Conservation (phyloP, 2,888 invertebrate species). For the Sericinus montela region DNA sequence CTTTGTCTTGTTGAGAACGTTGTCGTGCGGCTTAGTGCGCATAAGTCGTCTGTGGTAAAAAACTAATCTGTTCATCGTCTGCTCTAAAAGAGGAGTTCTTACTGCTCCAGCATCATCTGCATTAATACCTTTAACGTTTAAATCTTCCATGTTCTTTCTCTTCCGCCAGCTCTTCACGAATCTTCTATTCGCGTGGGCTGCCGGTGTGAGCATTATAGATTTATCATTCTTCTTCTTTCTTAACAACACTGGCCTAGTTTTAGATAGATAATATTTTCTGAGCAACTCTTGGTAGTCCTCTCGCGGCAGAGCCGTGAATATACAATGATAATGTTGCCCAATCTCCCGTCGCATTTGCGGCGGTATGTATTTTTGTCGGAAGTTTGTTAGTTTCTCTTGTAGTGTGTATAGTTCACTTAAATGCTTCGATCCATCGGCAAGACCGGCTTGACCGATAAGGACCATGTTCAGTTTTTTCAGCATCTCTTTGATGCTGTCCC, state of each 20-base stretch:
- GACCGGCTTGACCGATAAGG: constrained; percentile 79
- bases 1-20: constrained; percentile 39
- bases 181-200: constrained; percentile 29
- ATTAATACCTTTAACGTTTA: constrained; percentile 4
- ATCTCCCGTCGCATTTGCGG: constrained; percentile 65
- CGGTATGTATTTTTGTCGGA: constrained; percentile 47
- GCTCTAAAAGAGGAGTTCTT: constrained; percentile 20
- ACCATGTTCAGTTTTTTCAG: constrained; percentile 77
- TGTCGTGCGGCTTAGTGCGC: constrained; percentile 33
- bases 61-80: constrained; percentile 35
- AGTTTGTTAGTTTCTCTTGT: constrained; percentile 48
- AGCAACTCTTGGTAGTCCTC: constrained; percentile 58
- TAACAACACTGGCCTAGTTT: constrained; percentile 23
- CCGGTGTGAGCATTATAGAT: constrained; percentile 31
- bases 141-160: constrained; percentile 19
- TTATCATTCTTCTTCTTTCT: constrained; percentile 36
- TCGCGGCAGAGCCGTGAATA: constrained; percentile 69
- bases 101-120: not conserved
- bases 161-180: constrained; percentile 34
- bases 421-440: constrained; percentile 69
- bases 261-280: constrained; percentile 41
- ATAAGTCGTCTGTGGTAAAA: constrained; percentile 41
- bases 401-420: constrained; percentile 59
- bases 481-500: constrained; percentile 60
- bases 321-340: constrained; percentile 66